Percentiles rank a stretch among this genome's conserved stretches.
These are phyloP conservation scores for Gambelia wislizenii DNA, from an alignment of 2,797 vertebrate species.

Conservation along the genomic window DNA sequence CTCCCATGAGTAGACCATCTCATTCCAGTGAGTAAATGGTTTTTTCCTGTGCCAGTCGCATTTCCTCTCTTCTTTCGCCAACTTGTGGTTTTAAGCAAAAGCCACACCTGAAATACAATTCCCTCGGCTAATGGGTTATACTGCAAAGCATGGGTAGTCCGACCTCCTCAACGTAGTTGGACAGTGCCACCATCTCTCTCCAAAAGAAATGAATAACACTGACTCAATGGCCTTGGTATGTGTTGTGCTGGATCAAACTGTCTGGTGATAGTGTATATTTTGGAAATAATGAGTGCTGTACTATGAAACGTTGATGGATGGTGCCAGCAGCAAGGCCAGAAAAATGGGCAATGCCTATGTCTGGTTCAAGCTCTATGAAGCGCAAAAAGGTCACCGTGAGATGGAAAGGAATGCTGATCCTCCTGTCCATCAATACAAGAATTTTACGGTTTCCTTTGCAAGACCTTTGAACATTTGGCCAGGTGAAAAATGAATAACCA, in stretches of 20 bases:
- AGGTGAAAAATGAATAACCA: constrained; percentile 15
- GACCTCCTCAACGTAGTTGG: background rate
- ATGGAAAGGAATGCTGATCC: constrained; percentile 45
- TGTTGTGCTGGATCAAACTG: background rate
- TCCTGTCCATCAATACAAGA: constrained; percentile 23
- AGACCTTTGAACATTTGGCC: constrained; percentile 27
- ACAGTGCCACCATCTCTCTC: background rate
- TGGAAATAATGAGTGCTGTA: background rate
- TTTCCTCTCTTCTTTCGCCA: background rate
- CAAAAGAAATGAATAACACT: constrained; percentile 12
- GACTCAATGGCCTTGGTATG: background rate
- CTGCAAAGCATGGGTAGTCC: background rate
- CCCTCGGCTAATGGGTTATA: background rate
- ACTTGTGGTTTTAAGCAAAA: background rate
- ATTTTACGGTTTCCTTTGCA: constrained; percentile 44
- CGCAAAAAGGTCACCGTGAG: constrained; percentile 29
- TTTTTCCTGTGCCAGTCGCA: background rate
- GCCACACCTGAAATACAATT: background rate
- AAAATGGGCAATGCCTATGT: background rate
- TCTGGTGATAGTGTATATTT: constrained; percentile 4
- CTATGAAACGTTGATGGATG: background rate
- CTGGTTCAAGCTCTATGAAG: accelerated
- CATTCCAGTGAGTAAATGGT: background rate
- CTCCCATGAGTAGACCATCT: background rate
- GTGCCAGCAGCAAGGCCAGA: background rate